Evolutionary conservation across 2,888 invertebrate species (phyloP).

Genomic region (Gonocerus acuteangulatus): DNA sequence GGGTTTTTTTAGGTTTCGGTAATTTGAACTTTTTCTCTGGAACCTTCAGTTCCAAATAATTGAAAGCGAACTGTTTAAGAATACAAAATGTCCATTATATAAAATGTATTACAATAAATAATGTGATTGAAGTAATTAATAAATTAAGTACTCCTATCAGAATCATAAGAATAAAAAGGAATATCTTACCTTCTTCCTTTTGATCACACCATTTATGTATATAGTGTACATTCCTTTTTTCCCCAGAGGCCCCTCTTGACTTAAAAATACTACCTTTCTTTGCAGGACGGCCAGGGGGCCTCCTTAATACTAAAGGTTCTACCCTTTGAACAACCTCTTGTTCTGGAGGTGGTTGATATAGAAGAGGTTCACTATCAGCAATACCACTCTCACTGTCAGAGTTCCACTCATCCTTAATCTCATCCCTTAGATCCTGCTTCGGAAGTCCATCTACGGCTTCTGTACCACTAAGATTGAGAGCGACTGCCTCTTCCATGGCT

Average conservation of each 20-base stretch:
- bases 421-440: neutral
- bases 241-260: constrained; percentile 56
- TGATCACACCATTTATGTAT: constrained; percentile 86
- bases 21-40: too few relatives aligned
- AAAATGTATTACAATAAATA: too few relatives aligned
- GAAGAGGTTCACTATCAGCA: constrained; percentile 17
- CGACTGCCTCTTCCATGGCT: neutral
- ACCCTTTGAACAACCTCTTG: constrained; percentile 20
- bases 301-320: constrained; percentile 30
- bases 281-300: constrained; percentile 42
- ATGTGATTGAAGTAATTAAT: too few relatives aligned
- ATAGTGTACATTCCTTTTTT: constrained; percentile 70
- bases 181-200: constrained; percentile 48
- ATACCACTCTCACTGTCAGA: constrained; percentile 31
- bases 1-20: too few relatives aligned
- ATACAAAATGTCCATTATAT: too few relatives aligned
- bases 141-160: too few relatives aligned
- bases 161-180: too few relatives aligned
- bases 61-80: too few relatives aligned
- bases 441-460: neutral
- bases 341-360: constrained; percentile 8
- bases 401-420: constrained; percentile 23
- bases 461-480: too few relatives aligned
- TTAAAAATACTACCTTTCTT: constrained; percentile 88
- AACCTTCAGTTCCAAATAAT: too few relatives aligned